These are phyloP conservation scores for Temnothorax unifasciatus DNA, from an alignment of 2,888 invertebrate genomes.

Conservation along the genomic window DNA sequence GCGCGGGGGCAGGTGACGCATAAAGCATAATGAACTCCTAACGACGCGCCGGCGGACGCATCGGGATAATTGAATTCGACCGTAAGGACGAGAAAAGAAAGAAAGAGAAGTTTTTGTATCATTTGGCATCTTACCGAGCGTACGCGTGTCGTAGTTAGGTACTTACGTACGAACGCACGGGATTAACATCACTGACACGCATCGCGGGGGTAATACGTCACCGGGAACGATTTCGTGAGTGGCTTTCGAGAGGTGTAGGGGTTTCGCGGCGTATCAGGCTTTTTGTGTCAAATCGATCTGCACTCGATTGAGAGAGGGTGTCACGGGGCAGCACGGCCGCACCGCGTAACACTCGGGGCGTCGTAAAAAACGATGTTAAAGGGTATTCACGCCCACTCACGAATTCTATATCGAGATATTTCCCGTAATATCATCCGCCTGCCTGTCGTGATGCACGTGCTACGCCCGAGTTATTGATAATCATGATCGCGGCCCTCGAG, in stretches of 20 bases:
- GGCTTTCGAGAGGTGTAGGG: constrained; percentile 64
- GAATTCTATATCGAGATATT: constrained; percentile 56
- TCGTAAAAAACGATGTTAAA: constrained; percentile 72
- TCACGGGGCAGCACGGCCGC: constrained; percentile 68
- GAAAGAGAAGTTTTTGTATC: not conserved
- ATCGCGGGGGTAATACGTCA: constrained; percentile 64
- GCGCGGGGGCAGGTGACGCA: constrained; percentile 32
- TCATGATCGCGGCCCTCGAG: not conserved
- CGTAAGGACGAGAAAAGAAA: not conserved
- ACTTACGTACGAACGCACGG: constrained; percentile 22
- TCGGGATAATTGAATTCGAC: constrained; percentile 56
- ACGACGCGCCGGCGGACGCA: constrained; percentile 69
- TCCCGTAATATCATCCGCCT: constrained; percentile 29
- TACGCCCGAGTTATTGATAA: not conserved
- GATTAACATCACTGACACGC: constrained; percentile 71
- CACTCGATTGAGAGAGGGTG: constrained; percentile 76
- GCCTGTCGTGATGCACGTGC: not conserved
- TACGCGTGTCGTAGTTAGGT: not conserved
- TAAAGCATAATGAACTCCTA: constrained; percentile 59
- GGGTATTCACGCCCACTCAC: constrained; percentile 65
- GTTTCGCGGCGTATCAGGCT: constrained; percentile 69
- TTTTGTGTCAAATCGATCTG: constrained; percentile 78
- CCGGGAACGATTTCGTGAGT: constrained; percentile 69
- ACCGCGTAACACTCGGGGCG: constrained; percentile 74
- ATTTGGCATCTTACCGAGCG: not conserved